Conservation (phyloP, 2,113 vertebrate genomes). For the Percina caprodes region DNA sequence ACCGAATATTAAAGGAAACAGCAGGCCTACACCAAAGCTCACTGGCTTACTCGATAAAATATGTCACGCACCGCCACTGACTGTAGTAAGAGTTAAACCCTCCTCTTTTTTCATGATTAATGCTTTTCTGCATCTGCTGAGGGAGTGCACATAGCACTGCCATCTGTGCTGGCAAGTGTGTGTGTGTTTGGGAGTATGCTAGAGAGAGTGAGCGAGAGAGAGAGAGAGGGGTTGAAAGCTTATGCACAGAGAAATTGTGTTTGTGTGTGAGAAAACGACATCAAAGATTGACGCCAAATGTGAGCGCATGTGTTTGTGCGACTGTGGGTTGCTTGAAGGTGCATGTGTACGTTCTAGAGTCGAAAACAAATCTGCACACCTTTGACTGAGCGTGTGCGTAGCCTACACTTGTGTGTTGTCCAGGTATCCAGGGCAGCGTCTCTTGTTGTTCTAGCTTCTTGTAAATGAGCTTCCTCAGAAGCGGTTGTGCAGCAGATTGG, state of each 20-base stretch:
- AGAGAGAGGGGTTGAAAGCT: slow-evolving; percentile 3
- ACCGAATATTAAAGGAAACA: too few species aligned
- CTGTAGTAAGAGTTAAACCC: slow-evolving; percentile 69
- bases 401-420: slow-evolving; percentile 17
- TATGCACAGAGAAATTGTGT: slow-evolving; percentile 20
- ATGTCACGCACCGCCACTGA: too few species aligned
- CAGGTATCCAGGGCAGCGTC: slow-evolving; percentile 24
- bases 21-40: too few species aligned
- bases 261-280: slow-evolving; percentile 7
- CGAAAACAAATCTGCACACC: slow-evolving; percentile 19
- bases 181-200: slow-evolving; percentile 30
- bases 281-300: slow-evolving; percentile 16
- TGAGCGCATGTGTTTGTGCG: background rate
- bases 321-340: slow-evolving; percentile 11
- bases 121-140: slow-evolving; percentile 79
- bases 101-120: slow-evolving; percentile 78
- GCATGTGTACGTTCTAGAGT: slow-evolving; percentile 11
- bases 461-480: slow-evolving; percentile 37
- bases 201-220: background rate
- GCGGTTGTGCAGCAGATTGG: slow-evolving; percentile 53
- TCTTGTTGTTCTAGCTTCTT: slow-evolving; percentile 21
- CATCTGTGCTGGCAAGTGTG: slow-evolving; percentile 71
- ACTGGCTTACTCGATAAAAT: too few species aligned
- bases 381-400: slow-evolving; percentile 13
- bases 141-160: slow-evolving; percentile 67